These are phyloP conservation scores for Antrozous pallidus DNA, from an alignment of 2,797 vertebrate species.

Conservation along the genomic window DNA sequence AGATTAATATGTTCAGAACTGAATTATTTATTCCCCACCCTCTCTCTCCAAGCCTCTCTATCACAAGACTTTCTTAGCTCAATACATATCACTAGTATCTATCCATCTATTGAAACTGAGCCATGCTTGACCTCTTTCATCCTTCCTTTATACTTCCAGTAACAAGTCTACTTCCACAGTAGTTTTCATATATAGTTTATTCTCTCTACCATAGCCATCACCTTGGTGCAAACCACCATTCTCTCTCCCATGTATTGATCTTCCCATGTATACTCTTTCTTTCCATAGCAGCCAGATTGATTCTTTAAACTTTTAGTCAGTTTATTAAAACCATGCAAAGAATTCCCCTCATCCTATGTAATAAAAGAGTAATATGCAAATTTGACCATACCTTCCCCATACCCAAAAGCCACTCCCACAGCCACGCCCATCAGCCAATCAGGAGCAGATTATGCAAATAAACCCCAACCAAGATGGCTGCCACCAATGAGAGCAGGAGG, in stretches of 20 bases:
- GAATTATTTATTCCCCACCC: background rate
- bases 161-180: background rate
- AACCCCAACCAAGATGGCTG: too few relatives aligned
- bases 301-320: background rate
- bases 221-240: background rate
- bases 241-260: background rate
- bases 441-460: too few relatives aligned
- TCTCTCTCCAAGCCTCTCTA: background rate
- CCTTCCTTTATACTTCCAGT: background rate
- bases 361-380: too few relatives aligned
- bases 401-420: too few relatives aligned
- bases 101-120: background rate
- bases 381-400: too few relatives aligned
- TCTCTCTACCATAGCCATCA: background rate
- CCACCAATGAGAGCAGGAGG: too few relatives aligned
- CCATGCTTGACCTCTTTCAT: background rate
- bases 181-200: background rate
- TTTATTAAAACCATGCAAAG: background rate
- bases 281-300: background rate
- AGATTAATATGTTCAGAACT: background rate
- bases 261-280: background rate
- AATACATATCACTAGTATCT: background rate
- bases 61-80: background rate
- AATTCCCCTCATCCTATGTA: background rate
- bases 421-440: too few relatives aligned